These are phyloP conservation scores for Holocentrus rufus DNA, from an alignment of 2,797 vertebrate species.

Conservation along the genomic window DNA sequence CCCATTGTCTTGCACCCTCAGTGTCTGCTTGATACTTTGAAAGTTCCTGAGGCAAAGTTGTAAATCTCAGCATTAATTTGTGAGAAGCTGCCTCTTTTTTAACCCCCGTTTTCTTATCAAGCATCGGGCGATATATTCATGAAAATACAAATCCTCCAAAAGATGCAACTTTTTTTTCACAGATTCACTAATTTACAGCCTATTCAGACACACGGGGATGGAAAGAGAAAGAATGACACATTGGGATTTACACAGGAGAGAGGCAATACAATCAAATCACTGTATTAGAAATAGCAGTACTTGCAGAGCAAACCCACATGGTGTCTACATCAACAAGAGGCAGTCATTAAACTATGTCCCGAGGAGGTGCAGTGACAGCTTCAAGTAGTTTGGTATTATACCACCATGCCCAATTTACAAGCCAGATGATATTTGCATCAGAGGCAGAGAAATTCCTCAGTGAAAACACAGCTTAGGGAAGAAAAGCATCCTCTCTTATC, in stretches of 20 bases:
- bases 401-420: slow-evolving; percentile 70
- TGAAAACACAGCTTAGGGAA: slow-evolving; percentile 71
- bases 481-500: slow-evolving; percentile 69
- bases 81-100: neutral
- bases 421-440: slow-evolving; percentile 74
- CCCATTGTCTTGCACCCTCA: slow-evolving; percentile 14
- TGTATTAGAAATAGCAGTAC: slow-evolving; percentile 43
- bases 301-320: slow-evolving; percentile 53
- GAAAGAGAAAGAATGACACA: neutral
- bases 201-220: slow-evolving; percentile 12
- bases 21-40: neutral
- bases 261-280: slow-evolving; percentile 43
- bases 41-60: slow-evolving; percentile 1
- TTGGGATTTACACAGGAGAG: slow-evolving; percentile 36
- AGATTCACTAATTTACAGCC: slow-evolving; percentile 6
- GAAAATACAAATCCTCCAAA: slow-evolving; percentile 7
- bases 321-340: slow-evolving; percentile 60
- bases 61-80: slow-evolving; percentile 36
- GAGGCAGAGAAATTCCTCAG: slow-evolving; percentile 62
- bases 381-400: slow-evolving; percentile 68
- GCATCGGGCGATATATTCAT: neutral
- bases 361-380: slow-evolving; percentile 70
- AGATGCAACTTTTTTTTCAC: slow-evolving; percentile 4
- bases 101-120: neutral
- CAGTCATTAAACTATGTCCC: slow-evolving; percentile 75